Percentiles rank a stretch among this genome's conserved stretches.
phyloP scores from a whole-genome alignment of 1,140 invertebrate genomes.

The Drosophila sp. region DNA sequence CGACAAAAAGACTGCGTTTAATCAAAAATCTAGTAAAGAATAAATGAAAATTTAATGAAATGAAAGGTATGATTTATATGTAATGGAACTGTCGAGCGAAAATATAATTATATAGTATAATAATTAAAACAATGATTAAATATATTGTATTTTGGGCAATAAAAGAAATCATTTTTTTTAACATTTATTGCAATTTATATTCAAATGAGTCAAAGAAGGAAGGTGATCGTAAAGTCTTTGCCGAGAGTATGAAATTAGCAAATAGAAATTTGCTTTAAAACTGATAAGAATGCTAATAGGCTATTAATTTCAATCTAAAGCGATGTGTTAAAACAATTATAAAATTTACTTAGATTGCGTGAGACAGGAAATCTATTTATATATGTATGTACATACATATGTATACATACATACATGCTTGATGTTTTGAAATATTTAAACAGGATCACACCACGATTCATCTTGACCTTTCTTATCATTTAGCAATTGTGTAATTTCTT shows the following conservation, averaged over 20 bases:
- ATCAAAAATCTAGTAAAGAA: constrained; percentile 29
- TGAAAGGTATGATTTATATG: constrained; percentile 10
- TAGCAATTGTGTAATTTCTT: neutral
- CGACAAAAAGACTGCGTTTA: constrained; percentile 48
- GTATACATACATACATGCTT: too few species aligned
- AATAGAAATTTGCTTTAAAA: too few species aligned
- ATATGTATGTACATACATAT: too few species aligned
- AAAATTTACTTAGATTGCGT: too few species aligned
- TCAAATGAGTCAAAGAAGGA: neutral
- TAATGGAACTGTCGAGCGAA: constrained; percentile 5
- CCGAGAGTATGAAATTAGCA: too few species aligned
- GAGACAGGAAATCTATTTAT: too few species aligned
- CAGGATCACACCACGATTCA: neutral
- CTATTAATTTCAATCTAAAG: too few species aligned
- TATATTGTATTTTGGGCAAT: constrained; percentile 32
- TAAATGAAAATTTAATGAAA: constrained; percentile 19
- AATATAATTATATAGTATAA: constrained; percentile 16
- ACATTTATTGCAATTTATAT: neutral
- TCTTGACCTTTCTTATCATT: neutral
- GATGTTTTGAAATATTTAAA: neutral
- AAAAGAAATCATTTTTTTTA: constrained; percentile 19
- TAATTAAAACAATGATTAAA: constrained; percentile 18
- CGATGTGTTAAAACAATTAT: too few species aligned
- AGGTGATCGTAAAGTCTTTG: too few species aligned
- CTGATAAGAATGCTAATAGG: too few species aligned